Evolutionary conservation across 1,140 invertebrate genomes (phyloP), one percentile per base, ranked within the genome.

Genomic region (Pygmarrhopalites habei): DNA sequence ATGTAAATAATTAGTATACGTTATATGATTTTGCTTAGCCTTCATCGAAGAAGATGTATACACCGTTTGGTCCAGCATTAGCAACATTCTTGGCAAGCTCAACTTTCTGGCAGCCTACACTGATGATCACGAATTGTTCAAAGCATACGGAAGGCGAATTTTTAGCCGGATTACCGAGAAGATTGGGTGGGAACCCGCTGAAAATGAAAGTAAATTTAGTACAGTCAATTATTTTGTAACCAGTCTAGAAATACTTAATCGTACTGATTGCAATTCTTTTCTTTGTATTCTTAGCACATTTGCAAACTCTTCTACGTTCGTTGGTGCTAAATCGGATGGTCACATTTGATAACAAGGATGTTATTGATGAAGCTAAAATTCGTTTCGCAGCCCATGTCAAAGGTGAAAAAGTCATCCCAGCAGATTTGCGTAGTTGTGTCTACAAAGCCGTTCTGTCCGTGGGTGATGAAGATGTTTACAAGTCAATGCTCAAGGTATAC

Each of bases 21-120:
- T 19, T 56, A 2, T 64, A 32, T 39, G 25, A n/a, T n/a, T n/a
- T n/a, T n/a, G n/a, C n/a, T n/a, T 85, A 66, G 87, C 90, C 0
- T 95, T 88, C 75, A 80, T 82, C 56, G 82, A 88, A 66, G 92
- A 97, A 76, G 86, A 86, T n/a, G 88, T 93, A 76, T 95, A 89
- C 75, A 93, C 90, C 0, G 92, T 95, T 0, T 96, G 92, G 92
- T 87, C 82, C 1, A 88, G 86, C 14, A 87, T 97, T 64, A 82
- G 83, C n/a, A 87, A 85, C 71, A 86, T 85, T 70, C 73, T 95
- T 23, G 80, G 82, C 1, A 90, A 87, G 74, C 77, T 95, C 17
- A 81, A 83, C 19, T 78, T 84, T 3, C 77, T 95, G 35, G 81
- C 86, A 63, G 86, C 87, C 1, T 85, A 92, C 75, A 87, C 90